phyloP scores from a whole-genome alignment of 53 echinoderm and acorn worm species.

The Echinarachnius parma region DNA sequence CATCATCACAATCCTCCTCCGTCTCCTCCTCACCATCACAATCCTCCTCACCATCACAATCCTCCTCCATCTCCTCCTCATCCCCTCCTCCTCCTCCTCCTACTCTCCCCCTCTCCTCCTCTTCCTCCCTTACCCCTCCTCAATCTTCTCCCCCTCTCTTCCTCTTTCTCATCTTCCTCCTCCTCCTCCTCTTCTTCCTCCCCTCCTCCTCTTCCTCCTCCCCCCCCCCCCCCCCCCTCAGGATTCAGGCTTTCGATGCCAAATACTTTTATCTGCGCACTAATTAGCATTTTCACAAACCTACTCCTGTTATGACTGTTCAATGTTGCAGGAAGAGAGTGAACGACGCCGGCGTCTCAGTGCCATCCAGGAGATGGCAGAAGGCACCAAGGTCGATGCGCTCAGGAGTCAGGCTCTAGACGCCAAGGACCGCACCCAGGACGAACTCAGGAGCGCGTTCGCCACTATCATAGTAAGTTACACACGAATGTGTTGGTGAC shows the following conservation, averaged over 20 bases:
- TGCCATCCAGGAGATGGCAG: constrained; percentile 35
- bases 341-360: constrained; percentile 72
- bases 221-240: no score
- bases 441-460: constrained; percentile 74
- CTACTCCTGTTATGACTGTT: no score
- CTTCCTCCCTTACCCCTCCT: not conserved
- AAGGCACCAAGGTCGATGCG: constrained; percentile 58
- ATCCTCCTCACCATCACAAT: not conserved
- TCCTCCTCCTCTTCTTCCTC: no score
- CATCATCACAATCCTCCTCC: not conserved
- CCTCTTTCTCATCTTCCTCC: not conserved
- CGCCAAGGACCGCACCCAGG: constrained; percentile 59
- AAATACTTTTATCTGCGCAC: no score
- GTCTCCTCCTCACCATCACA: not conserved
- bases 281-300: no score
- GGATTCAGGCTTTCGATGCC: no score
- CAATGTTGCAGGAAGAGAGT: constrained; percentile 69
- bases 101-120: not conserved
- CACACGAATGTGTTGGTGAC: no score
- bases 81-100: not conserved
- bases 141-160: not conserved
- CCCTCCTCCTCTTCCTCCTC: no score
- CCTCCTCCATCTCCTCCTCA: not conserved
- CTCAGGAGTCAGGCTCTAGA: constrained; percentile 43
- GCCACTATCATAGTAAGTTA: constrained; percentile 68